Evolutionary conservation across 2,113 vertebrate species (phyloP), one percentile per base, ranked within the genome.

Genomic region (Toxostoma redivivum): DNA sequence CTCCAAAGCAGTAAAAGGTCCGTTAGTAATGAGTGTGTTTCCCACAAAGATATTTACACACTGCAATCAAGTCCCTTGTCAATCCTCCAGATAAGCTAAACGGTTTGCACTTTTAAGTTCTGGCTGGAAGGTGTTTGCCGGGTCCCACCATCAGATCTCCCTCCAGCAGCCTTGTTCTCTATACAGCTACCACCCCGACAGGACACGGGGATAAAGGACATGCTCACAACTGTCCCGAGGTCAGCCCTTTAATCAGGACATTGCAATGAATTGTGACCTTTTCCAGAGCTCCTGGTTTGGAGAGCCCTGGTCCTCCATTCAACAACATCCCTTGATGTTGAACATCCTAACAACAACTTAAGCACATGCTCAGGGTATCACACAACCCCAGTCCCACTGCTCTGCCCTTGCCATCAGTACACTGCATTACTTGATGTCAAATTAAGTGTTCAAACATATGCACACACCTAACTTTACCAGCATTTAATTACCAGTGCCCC

Each of bases 71-170:
- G 65, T 84, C 79, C 42, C 94, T 92, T 93, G 93, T 96, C 92
- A 96, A 81, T 93, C 90, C 80, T 78, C 40, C 22, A 94, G 96
- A 97, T 97, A 97, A 96, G 90, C 88, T 94, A 78, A 95, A 96
- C 31, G 56, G 76, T 91, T 90, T 86, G 96, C 83, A 81, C 95
- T 95, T 94, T 90, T 50, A 96, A 95, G 94, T 93, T 71, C 85
- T 77, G 37, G 16, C 64, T 92, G 93, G 82, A 94, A 96, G 85
- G 90, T 78, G 90, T 96, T 96, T 96, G 93, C 72, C 79, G 90
- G 85, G 90, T 92, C 71, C 35, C 16, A 79, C 80, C 90, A 90
- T 19, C 87, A 88, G 47, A n/a, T 73, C 64, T 87, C 66, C 57
- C 48, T 42, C 48, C 31, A 5, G 48, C 88, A 67, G 48, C 30